Conservation (phyloP, 2,888 invertebrate genomes). For the Rotaria sp. region DNA sequence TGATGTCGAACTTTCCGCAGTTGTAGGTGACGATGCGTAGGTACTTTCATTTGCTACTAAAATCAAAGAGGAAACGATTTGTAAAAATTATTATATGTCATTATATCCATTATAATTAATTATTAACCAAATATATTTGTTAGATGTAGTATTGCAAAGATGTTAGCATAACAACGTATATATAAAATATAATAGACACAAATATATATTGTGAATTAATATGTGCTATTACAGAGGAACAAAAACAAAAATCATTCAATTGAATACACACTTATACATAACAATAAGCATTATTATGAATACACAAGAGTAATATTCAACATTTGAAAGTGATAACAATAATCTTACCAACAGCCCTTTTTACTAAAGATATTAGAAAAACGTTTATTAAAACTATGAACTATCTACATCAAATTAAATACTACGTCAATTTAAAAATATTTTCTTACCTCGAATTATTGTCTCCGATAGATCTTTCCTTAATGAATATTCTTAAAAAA, state of each 20-base stretch:
- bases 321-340: neutral
- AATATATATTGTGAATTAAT: neutral
- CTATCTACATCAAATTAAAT: no score
- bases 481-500: neutral
- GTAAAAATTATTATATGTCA: neutral
- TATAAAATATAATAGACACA: no score
- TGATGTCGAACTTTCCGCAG: neutral
- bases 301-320: neutral
- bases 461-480: neutral
- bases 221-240: neutral
- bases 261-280: neutral
- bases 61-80: neutral
- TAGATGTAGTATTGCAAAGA: neutral
- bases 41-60: neutral
- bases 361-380: neutral
- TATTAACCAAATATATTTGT: neutral
- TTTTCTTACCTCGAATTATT: neutral
- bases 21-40: neutral
- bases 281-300: neutral
- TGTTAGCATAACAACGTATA: no score
- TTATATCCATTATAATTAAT: neutral
- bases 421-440: neutral
- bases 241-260: neutral
- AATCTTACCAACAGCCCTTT: neutral
- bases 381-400: no score